Evolutionary conservation across 2,888 invertebrate species (phyloP), one percentile per base, ranked within the genome.

Genomic region (Cataglyphis cursor): DNA sequence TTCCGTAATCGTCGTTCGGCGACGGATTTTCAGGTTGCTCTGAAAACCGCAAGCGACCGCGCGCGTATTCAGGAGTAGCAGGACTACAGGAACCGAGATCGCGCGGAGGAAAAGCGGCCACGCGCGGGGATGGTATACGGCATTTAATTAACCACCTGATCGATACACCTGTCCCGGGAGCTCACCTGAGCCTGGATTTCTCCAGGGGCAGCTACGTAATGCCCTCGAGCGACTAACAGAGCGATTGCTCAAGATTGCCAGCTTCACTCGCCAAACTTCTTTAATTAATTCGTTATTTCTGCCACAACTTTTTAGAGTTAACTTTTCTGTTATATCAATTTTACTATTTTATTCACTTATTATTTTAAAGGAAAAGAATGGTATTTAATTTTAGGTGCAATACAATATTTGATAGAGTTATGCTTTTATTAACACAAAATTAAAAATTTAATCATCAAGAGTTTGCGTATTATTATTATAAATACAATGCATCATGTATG

Each of bases 111-210:
- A 8, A n/a, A 48, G 48, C 48, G 48, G n/a, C 68, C 75, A 48
- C 65, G 31, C 21, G 75, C 64, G 24, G 15, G 35, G 38, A 54
- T 18, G 66, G 73, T 72, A 21, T 61, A 80, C 68, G 80, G 85
- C 83, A 84, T 89, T 90, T 90, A 90, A 90, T 90, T 90, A 90
- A 88, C 90, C 74, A 84, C 82, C 87, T 89, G 90, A 90, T 90
- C 90, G 88, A 90, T 90, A 89, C 85, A 87, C 85, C 89, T 90
- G 90, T 74, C 87, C 90, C 86, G 90, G 85, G 90, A 85, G 87
- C 86, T 90, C 89, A 90, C 90, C 90, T 90, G 90, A 80, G 57
- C 86, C 89, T 83, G 88, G 89, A 89, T 89, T 87, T 87, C 88
- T 84, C 88, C 83, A 64, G 87, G 85, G 88, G 59, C 82, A 81